Base-by-base conservation (phyloP, 2,797 vertebrate species). In the Phaenicophaeus curvirostris region DNA sequence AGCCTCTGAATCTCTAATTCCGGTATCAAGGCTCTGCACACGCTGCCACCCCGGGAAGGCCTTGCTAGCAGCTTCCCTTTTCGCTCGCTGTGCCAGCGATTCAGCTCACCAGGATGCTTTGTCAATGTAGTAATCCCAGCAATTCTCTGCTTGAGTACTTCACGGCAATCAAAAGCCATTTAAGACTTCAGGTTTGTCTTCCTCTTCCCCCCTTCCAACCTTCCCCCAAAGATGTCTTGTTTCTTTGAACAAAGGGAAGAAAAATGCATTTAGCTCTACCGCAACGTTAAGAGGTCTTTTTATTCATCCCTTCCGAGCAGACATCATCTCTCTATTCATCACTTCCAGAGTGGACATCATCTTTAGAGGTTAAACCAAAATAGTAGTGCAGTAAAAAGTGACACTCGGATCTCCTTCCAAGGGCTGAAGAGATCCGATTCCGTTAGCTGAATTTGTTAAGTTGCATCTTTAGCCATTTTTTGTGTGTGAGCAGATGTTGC, bases 41-140 rank as follows among this genome's bases (percentile, higher is more conserved):
- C 69, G 93, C 89, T 89, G 94, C 93, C 91, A 93, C 95, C 92
- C 91, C 87, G 94, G 91, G 91, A 95, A 96, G 91, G 95, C 89
- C 95, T 96, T 96, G 94, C 85, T 83, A 97, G 94, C 92, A 94
- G 95, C 94, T 96, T 95, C 96, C 95, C 89, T 86, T 90, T 91
- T 81, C 67, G 28, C 92, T 30, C 4, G 4, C 89, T 9, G 94
- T 95, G 95, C 93, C 94, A 96, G 92, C 92, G 82, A 96, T 96
- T 96, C 94, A 96, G 85, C 95, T 95, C 94, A 50, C 91, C 92
- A 88, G 95, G 95, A 96, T 93, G 94, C 94, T 96, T 95, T 94
- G 94, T 97, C 94, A 85, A 8, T 93, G 95, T 51, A 93, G 93
- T 97, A 92, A 96, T 96, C 92, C 92, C 91, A 95, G 91, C 91